Evolutionary conservation across 2,113 vertebrate genomes (phyloP).

Genomic region (Salvelinus sp.): DNA sequence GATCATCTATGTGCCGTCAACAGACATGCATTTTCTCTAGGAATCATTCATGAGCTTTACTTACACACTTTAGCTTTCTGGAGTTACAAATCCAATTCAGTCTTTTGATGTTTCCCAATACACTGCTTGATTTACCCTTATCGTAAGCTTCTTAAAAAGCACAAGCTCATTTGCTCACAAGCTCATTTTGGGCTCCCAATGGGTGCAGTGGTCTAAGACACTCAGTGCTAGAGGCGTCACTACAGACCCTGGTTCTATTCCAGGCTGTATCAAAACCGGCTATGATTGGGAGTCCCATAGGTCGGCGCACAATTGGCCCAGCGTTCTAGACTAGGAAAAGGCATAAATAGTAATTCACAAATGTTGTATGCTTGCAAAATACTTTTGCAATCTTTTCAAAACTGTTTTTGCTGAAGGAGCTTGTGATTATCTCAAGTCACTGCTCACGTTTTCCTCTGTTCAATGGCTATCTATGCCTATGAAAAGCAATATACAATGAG

Average conservation of each 20-base stretch:
- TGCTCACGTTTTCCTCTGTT: not conserved
- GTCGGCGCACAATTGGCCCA: no score
- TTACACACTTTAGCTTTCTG: not conserved
- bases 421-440: not conserved
- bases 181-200: not conserved
- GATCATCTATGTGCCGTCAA: not conserved
- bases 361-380: not conserved
- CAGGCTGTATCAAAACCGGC: no score
- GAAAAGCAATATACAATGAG: not conserved
- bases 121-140: slow-evolving; percentile 15
- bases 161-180: slow-evolving; percentile 7
- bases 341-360: not conserved
- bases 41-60: slow-evolving; percentile 15
- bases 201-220: no score
- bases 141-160: slow-evolving; percentile 18
- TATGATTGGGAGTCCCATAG: no score
- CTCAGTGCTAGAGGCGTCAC: no score
- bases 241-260: no score
- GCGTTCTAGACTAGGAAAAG: no score
- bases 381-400: not conserved
- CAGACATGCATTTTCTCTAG: not conserved
- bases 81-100: not conserved
- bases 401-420: not conserved
- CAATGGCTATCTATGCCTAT: not conserved
- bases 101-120: slow-evolving; percentile 15